Conservation (phyloP, 2,113 vertebrate genomes). For the Agapornis roseicollis region DNA sequence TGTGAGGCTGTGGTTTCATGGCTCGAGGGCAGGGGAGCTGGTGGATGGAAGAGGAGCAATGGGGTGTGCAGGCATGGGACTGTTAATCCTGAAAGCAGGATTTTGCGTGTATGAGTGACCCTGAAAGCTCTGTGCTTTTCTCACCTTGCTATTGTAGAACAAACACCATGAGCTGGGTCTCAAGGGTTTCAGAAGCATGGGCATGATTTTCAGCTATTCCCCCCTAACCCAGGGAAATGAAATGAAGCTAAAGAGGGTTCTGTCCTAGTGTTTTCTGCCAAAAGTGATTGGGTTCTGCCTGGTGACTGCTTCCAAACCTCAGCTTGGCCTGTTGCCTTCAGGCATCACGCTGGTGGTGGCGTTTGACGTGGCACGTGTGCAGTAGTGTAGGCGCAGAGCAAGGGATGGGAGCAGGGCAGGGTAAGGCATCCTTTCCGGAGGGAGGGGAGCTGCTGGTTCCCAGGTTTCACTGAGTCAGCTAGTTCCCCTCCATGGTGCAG, state of each 20-base stretch:
- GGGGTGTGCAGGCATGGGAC: rapidly evolving
- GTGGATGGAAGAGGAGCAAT: neutral
- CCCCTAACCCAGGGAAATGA: neutral
- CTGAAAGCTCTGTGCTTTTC: neutral
- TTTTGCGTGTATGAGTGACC: neutral
- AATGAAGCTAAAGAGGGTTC: neutral
- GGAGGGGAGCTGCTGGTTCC: neutral
- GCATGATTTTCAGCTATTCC: neutral
- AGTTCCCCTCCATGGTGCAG: neutral
- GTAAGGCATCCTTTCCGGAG: neutral
- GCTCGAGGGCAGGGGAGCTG: neutral
- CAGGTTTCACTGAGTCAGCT: neutral
- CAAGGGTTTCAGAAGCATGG: neutral
- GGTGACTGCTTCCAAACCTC: neutral
- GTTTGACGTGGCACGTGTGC: neutral
- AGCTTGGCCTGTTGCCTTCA: neutral
- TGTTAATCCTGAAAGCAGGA: neutral
- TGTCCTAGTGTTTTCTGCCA: neutral
- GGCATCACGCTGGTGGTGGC: neutral
- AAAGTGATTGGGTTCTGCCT: neutral
- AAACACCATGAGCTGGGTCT: neutral
- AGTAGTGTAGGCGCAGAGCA: neutral
- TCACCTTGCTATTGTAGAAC: neutral
- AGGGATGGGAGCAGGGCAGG: neutral
- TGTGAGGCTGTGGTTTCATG: rapidly evolving